Conservation (phyloP, 2,797 vertebrate genomes). For the Clarias pachynema region DNA sequence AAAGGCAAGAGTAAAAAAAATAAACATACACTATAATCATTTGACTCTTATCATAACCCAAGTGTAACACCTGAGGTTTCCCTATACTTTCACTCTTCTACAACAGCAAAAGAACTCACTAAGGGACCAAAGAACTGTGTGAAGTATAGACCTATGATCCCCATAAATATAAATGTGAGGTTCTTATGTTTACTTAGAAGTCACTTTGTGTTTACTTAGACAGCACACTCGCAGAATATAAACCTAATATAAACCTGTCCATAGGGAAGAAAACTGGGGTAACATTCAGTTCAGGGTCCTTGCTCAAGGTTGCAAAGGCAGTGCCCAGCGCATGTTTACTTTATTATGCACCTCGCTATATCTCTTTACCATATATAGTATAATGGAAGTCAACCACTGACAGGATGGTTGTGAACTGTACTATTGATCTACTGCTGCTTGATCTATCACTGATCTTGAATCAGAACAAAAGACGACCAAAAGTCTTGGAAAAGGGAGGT, state of each 20-base stretch:
- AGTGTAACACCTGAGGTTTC: neutral
- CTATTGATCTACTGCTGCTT: neutral
- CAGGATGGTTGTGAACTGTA: neutral
- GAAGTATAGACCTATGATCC: constrained; percentile 2
- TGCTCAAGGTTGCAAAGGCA: neutral
- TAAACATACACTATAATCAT: too few relatives aligned
- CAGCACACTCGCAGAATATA: neutral
- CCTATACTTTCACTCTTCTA: neutral
- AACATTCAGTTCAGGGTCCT: neutral
- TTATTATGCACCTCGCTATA: neutral
- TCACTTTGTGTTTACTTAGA: neutral
- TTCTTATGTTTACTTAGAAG: neutral
- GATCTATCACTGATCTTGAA: neutral
- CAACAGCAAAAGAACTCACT: neutral
- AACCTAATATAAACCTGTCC: neutral
- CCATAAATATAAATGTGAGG: neutral
- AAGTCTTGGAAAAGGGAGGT: neutral
- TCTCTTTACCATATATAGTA: neutral
- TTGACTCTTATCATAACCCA: neutral
- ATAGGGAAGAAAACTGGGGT: neutral
- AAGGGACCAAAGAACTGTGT: neutral
- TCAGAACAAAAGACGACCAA: neutral
- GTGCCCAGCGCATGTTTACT: neutral
- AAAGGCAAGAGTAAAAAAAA: too few relatives aligned
- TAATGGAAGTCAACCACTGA: neutral